phyloP scores from a whole-genome alignment of 1,140 invertebrate genomes.

The Eurosta solidaginis region DNA sequence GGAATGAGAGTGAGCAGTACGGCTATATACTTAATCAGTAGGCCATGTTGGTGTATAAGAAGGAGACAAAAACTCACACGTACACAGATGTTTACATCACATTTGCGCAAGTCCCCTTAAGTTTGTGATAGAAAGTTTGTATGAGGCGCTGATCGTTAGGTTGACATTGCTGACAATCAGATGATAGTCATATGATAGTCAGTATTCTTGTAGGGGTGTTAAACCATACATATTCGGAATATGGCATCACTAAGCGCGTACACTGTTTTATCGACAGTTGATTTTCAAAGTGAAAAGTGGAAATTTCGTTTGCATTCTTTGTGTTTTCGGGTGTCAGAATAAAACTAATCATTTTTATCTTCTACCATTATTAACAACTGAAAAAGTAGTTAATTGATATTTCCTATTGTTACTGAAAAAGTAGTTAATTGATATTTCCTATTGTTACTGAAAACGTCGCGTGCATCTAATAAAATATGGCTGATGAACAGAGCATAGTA shows the following conservation, averaged over 20 bases:
- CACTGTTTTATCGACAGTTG: slow-evolving; percentile 12
- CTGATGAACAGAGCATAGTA: not conserved
- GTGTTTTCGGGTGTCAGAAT: not conserved
- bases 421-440: not conserved
- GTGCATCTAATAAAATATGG: not conserved
- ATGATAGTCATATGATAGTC: too few species aligned
- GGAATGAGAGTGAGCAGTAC: too few species aligned
- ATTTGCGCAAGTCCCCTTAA: too few species aligned
- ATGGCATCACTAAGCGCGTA: not conserved
- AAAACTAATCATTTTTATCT: not conserved
- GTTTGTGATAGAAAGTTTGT: too few species aligned
- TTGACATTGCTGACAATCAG: too few species aligned
- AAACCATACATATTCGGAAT: not conserved
- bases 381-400: not conserved
- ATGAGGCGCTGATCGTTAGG: too few species aligned
- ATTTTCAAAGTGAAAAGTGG: not conserved
- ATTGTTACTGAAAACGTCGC: not conserved
- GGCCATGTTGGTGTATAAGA: too few species aligned
- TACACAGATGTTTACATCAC: too few species aligned
- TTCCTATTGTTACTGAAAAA: not conserved
- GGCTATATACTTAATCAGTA: too few species aligned
- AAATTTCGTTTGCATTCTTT: slow-evolving; percentile 17
- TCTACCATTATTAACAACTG: not conserved
- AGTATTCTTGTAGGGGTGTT: too few species aligned
- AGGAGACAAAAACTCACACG: too few species aligned